These are phyloP conservation scores for Ceratitis capitata DNA, from an alignment of 1,140 invertebrate species.

Conservation along the genomic window DNA sequence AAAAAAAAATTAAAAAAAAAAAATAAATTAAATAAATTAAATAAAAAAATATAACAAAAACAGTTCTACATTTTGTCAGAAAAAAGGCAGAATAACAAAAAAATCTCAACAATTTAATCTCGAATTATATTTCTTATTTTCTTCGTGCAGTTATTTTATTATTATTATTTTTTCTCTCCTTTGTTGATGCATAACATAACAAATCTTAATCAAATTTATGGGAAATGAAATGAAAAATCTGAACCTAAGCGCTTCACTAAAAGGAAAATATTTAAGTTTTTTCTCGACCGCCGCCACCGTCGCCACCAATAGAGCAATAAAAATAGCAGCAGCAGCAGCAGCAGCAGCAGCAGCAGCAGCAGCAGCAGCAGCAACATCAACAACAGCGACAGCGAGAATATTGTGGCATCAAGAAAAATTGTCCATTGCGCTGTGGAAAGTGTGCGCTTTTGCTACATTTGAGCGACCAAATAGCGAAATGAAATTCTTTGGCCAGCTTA, in stretches of 20 bases:
- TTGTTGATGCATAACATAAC: neutral
- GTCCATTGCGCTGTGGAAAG: slow-evolving; percentile 10
- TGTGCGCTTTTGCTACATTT: slow-evolving; percentile 12
- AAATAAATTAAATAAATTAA: too few species aligned
- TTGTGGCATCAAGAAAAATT: neutral
- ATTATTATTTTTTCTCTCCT: neutral
- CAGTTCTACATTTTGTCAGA: neutral
- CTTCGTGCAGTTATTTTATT: neutral
- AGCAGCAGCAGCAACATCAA: too few species aligned
- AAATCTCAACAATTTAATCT: slow-evolving; percentile 2
- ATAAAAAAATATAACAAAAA: neutral
- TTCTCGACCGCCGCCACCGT: neutral
- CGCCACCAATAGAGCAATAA: neutral
- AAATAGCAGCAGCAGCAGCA: too few species aligned
- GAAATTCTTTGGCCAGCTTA: slow-evolving; percentile 27
- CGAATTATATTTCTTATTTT: neutral
- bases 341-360: too few species aligned
- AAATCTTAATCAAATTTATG: slow-evolving; percentile 23
- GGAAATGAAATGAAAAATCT: neutral
- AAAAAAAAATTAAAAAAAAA: too few species aligned
- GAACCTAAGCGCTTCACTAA: neutral
- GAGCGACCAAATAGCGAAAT: neutral
- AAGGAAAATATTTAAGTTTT: neutral
- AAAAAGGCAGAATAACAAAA: neutral
- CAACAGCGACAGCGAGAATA: too few species aligned